Percentiles rank a stretch among this genome's conserved stretches.
Evolutionary conservation across 2,797 vertebrate species (phyloP).

Genomic region (Fratercula arctica): DNA sequence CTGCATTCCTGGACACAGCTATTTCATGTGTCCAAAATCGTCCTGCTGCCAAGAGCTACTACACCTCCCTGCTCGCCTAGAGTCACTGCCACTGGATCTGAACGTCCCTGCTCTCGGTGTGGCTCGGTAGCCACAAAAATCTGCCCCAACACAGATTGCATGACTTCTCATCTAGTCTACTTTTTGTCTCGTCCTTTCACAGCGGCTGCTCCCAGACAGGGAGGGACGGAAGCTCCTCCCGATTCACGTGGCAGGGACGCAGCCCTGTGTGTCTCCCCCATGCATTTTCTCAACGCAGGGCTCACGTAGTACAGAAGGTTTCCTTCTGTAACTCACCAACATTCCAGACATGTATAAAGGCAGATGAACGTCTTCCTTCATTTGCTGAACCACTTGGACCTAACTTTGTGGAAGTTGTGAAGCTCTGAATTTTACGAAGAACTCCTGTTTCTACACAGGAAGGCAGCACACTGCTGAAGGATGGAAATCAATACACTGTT

Average conservation of each 20-base stretch:
- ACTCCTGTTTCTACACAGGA: not conserved
- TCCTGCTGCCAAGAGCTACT: not conserved
- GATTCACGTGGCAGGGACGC: not conserved
- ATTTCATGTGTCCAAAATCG: rapidly evolving
- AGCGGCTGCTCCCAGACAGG: rapidly evolving
- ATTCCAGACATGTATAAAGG: not conserved
- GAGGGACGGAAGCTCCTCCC: rapidly evolving
- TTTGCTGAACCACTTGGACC: not conserved
- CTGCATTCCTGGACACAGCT: not conserved
- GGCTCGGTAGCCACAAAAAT: not conserved
- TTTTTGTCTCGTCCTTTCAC: not conserved
- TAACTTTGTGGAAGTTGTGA: not conserved
- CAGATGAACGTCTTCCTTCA: not conserved
- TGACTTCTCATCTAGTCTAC: not conserved
- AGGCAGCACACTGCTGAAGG: not conserved
- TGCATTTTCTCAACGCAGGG: not conserved
- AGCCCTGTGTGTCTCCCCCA: not conserved
- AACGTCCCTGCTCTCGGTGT: not conserved
- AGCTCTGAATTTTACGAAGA: not conserved
- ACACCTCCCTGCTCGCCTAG: not conserved
- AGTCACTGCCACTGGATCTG: not conserved
- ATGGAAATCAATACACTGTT: not conserved
- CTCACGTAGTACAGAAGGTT: not conserved
- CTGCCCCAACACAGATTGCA: not conserved
- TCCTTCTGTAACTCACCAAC: not conserved